These are phyloP conservation scores for Spisula solida DNA, from an alignment of 2,888 invertebrate genomes.

Conservation along the genomic window DNA sequence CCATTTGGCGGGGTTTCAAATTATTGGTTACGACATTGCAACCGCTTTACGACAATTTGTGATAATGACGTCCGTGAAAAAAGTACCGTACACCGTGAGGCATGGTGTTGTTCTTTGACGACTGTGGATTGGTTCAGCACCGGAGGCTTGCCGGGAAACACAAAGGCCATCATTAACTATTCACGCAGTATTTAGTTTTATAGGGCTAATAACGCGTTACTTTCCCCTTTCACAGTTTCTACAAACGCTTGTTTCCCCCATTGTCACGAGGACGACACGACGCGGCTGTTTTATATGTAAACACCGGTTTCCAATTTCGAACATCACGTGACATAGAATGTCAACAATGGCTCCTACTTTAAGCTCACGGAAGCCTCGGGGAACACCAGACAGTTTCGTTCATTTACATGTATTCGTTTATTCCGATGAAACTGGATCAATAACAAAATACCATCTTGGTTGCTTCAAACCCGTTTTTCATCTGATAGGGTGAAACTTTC, in stretches of 20 bases:
- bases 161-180: constrained; percentile 60
- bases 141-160: constrained; percentile 36
- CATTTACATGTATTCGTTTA: constrained; percentile 26
- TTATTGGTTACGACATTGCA: constrained; percentile 16
- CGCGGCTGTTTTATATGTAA: constrained; percentile 70
- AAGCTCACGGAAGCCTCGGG: constrained; percentile 19
- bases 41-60: constrained; percentile 20
- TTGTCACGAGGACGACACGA: constrained; percentile 55
- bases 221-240: constrained; percentile 54
- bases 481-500: not conserved
- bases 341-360: constrained; percentile 60
- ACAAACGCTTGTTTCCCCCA: constrained; percentile 59
- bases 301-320: constrained; percentile 71
- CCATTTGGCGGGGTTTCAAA: constrained; percentile 4
- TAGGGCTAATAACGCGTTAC: constrained; percentile 63
- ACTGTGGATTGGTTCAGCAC: constrained; percentile 35
- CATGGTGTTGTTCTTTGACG: not conserved
- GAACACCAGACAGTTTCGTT: constrained; percentile 19
- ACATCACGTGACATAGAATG: constrained; percentile 60
- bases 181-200: constrained; percentile 66
- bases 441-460: not conserved
- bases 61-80: not conserved
- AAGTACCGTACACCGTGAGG: constrained; percentile 18
- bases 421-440: not conserved
- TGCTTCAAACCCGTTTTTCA: not conserved